Conservation (phyloP, 2,113 vertebrate species). For the Odontophorus gujanensis region DNA sequence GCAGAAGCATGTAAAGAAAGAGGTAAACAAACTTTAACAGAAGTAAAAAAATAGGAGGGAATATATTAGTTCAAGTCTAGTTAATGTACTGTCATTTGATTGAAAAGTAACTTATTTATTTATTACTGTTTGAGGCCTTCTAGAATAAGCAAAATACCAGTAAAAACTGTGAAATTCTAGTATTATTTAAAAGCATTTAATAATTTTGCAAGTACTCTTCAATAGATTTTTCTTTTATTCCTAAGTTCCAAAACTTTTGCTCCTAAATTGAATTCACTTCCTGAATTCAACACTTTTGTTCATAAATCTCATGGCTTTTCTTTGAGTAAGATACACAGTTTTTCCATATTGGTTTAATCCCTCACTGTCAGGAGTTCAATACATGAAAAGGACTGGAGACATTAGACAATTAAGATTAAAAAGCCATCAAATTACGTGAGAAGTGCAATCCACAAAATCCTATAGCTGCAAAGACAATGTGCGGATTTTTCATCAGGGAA, state of each 20-base stretch:
- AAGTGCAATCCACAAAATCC: neutral
- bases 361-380: neutral
- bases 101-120: neutral
- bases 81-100: neutral
- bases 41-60: slow-evolving; percentile 47
- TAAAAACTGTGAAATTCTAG: neutral
- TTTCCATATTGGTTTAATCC: neutral
- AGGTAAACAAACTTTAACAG: slow-evolving; percentile 74
- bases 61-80: slow-evolving; percentile 22
- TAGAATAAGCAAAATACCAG: neutral
- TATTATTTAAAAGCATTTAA: neutral
- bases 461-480: rapidly evolving
- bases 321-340: neutral
- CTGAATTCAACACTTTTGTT: neutral
- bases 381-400: neutral
- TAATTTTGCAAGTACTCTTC: neutral
- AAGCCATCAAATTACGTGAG: rapidly evolving
- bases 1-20: slow-evolving; percentile 79
- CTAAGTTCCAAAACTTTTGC: neutral
- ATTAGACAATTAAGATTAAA: neutral
- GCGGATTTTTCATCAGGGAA: neutral
- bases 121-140: neutral
- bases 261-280: no score
- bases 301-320: neutral
- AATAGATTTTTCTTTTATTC: neutral